Evolutionary conservation across 2,797 vertebrate species (phyloP).

Genomic region (Coilia nasus): DNA sequence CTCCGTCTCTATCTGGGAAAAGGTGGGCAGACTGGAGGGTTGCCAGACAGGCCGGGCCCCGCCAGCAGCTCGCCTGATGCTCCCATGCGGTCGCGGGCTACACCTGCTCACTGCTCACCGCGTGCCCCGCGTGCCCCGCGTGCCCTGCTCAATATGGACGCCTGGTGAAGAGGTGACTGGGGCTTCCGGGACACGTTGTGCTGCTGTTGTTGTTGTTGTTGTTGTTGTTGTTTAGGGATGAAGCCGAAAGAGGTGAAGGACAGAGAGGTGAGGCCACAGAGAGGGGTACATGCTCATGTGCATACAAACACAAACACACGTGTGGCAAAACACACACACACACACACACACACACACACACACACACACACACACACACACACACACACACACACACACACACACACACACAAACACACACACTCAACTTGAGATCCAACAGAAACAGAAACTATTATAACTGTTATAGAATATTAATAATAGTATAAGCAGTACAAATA

Average conservation of each 20-base stretch:
- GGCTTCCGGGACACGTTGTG: neutral
- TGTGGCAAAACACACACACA: neutral
- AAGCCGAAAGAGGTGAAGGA: neutral
- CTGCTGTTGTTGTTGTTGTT: neutral
- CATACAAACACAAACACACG: neutral
- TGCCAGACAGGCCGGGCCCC: neutral
- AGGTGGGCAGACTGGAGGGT: neutral
- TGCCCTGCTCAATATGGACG: neutral
- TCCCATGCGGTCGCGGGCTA: conserved; percentile 3
- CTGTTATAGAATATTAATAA: too few species aligned
- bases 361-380: too few species aligned
- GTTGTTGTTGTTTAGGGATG: neutral
- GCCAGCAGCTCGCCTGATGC: neutral
- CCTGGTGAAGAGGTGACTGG: neutral
- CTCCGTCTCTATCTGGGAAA: neutral
- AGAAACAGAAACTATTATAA: neutral
- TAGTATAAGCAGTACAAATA: too few species aligned
- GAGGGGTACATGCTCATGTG: neutral
- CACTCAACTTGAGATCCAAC: neutral
- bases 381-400: neutral
- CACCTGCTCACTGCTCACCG: neutral
- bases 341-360: neutral
- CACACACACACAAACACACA: neutral
- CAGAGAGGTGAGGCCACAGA: neutral
- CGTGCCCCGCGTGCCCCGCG: neutral